Percentiles rank a stretch among this genome's conserved stretches.
Evolutionary conservation across 2,797 vertebrate genomes (phyloP).

Genomic region (Clarias platycephalus): DNA sequence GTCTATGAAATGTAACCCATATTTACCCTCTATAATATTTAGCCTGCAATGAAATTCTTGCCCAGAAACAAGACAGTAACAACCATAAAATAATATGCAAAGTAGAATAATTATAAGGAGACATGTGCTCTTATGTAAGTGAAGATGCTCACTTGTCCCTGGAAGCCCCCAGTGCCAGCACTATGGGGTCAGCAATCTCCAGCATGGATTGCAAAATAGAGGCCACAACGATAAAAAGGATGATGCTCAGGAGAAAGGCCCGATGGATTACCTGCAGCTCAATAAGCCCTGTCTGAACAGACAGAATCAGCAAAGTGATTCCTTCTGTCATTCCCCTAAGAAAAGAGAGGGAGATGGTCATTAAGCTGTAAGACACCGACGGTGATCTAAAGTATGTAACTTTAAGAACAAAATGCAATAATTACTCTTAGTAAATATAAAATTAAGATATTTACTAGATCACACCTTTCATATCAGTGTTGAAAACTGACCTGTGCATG

Average conservation of each 20-base stretch:
- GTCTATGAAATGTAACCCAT: not conserved
- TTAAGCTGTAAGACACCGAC: not conserved
- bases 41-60: not conserved
- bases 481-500: conserved; percentile 86
- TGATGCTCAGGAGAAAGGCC: conserved; percentile 96
- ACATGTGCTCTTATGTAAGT: not conserved
- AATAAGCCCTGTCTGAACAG: conserved; percentile 96
- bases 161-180: conserved; percentile 92
- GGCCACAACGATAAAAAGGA: conserved; percentile 97
- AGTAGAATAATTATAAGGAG: not conserved
- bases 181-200: conserved; percentile 97
- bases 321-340: conserved; percentile 96
- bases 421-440: not conserved
- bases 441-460: not conserved
- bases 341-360: not conserved
- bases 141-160: conserved; percentile 87
- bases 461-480: not conserved
- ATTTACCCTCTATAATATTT: not conserved
- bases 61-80: not conserved
- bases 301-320: conserved; percentile 92
- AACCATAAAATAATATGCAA: not conserved
- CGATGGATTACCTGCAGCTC: conserved; percentile 96
- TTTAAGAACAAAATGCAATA: not conserved
- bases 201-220: conserved; percentile 98
- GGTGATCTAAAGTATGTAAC: not conserved